phyloP scores from a whole-genome alignment of 2,797 vertebrate species.

The Nyctibius grandis region DNA sequence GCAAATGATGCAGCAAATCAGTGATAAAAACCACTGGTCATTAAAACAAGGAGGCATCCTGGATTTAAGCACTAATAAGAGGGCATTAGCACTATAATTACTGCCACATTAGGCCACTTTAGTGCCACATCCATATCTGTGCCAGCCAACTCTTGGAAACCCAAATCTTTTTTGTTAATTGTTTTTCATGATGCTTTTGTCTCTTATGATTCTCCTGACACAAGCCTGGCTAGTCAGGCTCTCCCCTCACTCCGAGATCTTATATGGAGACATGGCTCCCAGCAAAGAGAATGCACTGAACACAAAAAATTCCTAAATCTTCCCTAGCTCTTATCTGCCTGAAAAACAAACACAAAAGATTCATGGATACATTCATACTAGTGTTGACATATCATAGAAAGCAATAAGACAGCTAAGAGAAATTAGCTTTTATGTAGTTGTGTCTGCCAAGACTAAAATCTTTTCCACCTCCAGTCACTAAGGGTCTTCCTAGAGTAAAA shows the following conservation, averaged over 20 bases:
- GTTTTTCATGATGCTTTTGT: not conserved
- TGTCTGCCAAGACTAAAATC: constrained; percentile 44
- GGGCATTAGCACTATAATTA: constrained; percentile 2
- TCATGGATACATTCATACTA: not conserved
- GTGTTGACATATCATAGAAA: constrained; percentile 42
- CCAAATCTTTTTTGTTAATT: not conserved
- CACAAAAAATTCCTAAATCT: not conserved
- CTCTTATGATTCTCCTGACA: not conserved
- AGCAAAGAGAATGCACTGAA: not conserved
- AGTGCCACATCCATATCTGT: not conserved
- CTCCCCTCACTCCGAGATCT: not conserved
- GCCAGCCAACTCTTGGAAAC: not conserved
- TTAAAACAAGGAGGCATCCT: not conserved
- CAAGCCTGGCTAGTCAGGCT: not conserved
- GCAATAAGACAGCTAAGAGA: constrained; percentile 12
- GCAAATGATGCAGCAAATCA: constrained; percentile 5
- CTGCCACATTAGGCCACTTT: constrained; percentile 6
- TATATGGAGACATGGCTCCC: not conserved
- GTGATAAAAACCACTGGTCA: constrained; percentile 17
- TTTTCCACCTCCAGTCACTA: not conserved
- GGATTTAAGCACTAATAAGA: constrained; percentile 4
- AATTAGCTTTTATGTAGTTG: constrained; percentile 20
- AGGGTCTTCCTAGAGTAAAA: constrained; percentile 28
- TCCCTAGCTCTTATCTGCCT: not conserved
- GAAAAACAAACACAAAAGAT: not conserved